Evolutionary conservation across 1,140 invertebrate species (phyloP), one percentile per base, ranked within the genome.

Genomic region (Temnothorax nylanderi): DNA sequence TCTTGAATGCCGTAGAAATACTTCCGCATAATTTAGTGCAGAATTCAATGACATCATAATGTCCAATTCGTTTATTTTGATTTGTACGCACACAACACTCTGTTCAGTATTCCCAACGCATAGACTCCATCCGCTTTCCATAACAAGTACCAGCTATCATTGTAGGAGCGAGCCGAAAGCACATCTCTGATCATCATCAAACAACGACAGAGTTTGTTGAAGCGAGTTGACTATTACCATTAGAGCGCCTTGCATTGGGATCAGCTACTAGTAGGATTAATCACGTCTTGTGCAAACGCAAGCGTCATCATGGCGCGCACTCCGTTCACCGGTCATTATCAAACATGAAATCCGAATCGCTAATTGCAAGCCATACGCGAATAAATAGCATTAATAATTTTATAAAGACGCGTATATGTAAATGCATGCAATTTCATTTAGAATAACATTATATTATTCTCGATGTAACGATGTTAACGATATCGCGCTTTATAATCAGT

Each of bases 211-310:
- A 88, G 75, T 87, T 87, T 60, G 86, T 47, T 11, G 54, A 76
- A 26, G 44, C 2, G 54, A 62, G 56, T 88, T 88, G 75, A 86
- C 75, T 86, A 18, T 71, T 51, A 44, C 58, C 49, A 86, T 88
- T 88, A 88, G 67, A 64, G 41, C 16, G 26, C 54, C 21, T 41
- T 41, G 58, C 47, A 82, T 62, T 54, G 11, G 41, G 37, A 60
- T 86, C 60, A 67, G 58, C 49, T 26, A 62, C 26, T 49, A 7
- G 18, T 10, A 32, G 26, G 26, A 44, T 74, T 76, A 60, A 86
- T 69, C 56, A 69, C 26, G 41, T 41, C 26, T 18, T 49, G 3
- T 26, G 54, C 21, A 64, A 85, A 86, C 44, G 51, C 10, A 0
- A 16, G 11, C 13, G 64, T 64, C 37, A 21, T 44, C 13, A 37